phyloP scores from a whole-genome alignment of 92 coral and sea anemone species.

The Phenganax marumi region DNA sequence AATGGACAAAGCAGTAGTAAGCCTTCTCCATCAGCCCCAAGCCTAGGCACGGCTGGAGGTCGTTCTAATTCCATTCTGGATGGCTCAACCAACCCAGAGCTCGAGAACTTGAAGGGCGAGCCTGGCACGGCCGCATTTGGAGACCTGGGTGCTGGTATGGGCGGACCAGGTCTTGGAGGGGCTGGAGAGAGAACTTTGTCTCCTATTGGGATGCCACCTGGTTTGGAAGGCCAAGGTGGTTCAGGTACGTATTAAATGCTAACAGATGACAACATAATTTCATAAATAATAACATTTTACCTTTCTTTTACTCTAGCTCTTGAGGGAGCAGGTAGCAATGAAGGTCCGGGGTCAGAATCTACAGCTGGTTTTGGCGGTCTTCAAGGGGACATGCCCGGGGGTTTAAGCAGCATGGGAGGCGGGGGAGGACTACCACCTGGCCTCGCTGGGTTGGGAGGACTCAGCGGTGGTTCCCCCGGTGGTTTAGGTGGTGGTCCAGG shows the following conservation, averaged over 20 bases:
- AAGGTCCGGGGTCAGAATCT: slow-evolving; percentile 2
- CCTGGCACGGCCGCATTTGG: slow-evolving; percentile 71
- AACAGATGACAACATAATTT: neutral
- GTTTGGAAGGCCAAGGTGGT: slow-evolving; percentile 16
- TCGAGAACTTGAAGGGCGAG: slow-evolving; percentile 76
- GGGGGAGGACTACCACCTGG: slow-evolving; percentile 7
- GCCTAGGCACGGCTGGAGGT: slow-evolving; percentile 72
- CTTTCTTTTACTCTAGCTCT: slow-evolving; percentile 13
- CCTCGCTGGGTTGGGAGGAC: slow-evolving; percentile 25
- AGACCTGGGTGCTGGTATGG: slow-evolving; percentile 38
- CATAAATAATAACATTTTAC: neutral
- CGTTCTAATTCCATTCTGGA: slow-evolving; percentile 76
- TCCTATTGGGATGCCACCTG: slow-evolving; percentile 27
- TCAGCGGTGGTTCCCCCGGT: slow-evolving; percentile 44
- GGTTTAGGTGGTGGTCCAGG: slow-evolving; percentile 58
- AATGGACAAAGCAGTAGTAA: slow-evolving; percentile 60
- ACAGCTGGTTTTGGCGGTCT: slow-evolving; percentile 7
- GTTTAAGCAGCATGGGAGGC: neutral
- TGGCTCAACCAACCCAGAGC: slow-evolving; percentile 59
- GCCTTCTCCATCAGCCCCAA: slow-evolving; percentile 55
- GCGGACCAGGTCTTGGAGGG: slow-evolving; percentile 43
- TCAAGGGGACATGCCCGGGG: neutral
- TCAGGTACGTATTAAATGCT: neutral
- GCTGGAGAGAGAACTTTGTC: slow-evolving; percentile 42
- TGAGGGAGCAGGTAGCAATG: slow-evolving; percentile 12